Percentiles rank a stretch among this genome's conserved stretches.
Conservation (phyloP, 2,888 invertebrate genomes). For the Drosophila greeni region DNA sequence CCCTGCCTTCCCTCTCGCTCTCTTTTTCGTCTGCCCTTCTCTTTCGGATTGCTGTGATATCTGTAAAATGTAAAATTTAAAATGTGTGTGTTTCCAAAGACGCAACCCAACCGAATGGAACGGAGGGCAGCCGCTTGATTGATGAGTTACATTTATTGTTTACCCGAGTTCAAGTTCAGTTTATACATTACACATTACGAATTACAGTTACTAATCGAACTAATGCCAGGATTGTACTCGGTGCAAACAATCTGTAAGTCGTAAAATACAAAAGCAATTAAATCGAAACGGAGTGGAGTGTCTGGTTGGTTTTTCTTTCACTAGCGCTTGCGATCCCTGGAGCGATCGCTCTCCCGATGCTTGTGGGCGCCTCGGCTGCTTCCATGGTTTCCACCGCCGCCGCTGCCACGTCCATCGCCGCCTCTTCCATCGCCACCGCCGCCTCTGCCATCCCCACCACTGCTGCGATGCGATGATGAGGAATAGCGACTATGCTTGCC, state of each 20-base stretch:
- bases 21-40: slow-evolving; percentile 9
- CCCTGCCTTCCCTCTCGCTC: background rate
- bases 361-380: slow-evolving; percentile 69
- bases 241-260: slow-evolving; percentile 27
- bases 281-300: slow-evolving; percentile 22
- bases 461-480: slow-evolving; percentile 71
- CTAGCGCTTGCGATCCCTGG: slow-evolving; percentile 76
- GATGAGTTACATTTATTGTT: slow-evolving; percentile 49
- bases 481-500: slow-evolving; percentile 75
- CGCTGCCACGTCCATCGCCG: slow-evolving; percentile 50
- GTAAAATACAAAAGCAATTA: slow-evolving; percentile 30
- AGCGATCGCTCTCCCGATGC: slow-evolving; percentile 74
- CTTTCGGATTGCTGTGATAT: slow-evolving; percentile 50
- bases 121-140: slow-evolving; percentile 11
- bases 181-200: slow-evolving; percentile 22
- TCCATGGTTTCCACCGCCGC: slow-evolving; percentile 42
- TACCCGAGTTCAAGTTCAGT: slow-evolving; percentile 29
- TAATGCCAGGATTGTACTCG: slow-evolving; percentile 20
- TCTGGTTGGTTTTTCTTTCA: slow-evolving; percentile 19
- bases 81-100: background rate
- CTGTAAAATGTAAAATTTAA: slow-evolving; percentile 2
- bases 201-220: slow-evolving; percentile 21
- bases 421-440: slow-evolving; percentile 46
- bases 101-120: background rate
- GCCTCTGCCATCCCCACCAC: slow-evolving; percentile 51